Evolutionary conservation across 2,113 vertebrate species (phyloP), one percentile per base, ranked within the genome.

Genomic region (Ciconia boyciana): DNA sequence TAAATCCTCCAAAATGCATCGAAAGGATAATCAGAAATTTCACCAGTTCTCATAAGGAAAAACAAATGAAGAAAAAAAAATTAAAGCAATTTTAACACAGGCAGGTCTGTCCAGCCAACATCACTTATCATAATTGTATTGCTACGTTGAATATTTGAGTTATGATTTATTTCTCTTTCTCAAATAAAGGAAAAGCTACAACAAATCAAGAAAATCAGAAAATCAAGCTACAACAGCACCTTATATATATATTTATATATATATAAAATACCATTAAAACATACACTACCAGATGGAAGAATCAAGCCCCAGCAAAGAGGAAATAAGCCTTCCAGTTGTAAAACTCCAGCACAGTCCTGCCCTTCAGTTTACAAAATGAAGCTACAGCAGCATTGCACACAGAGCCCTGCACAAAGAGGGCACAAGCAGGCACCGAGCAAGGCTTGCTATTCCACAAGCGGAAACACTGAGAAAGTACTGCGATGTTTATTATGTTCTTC

Each of bases 201-300:
- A 39, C 39, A 39, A 39, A 39, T 39, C 39, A 39, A 39, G 39
- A 39, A 39, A 39, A 39, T 39, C 39, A 39, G 39, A 39, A 39
- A 39, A 61, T 9, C 13, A 28, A 68, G 48, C 66, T 71, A 44
- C 51, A 52, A 16, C 8, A 65, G 55, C 11, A 55, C 25, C 22
- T 46, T 39, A 6, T 19, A 46, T 8, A 29, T 36, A 22, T 0
- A 49, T 12, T 46, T 2, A 15, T 8, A 29, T 36, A 22, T 0
- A 49, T 12, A 51, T 2, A 15, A 14, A 61, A 57, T 0, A 24
- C n/a, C 31, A 62, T 60, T 10, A 62, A 41, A 72, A 71, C 32
- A 72, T 1, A 36, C 13, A 44, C 32, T 21, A 36, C 13, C 44
- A 84, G 54, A 20, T 17, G 43, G 52, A 32, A 81, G 20, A 82